phyloP scores from a whole-genome alignment of 2,797 vertebrate species.

The Lophius americanus region DNA sequence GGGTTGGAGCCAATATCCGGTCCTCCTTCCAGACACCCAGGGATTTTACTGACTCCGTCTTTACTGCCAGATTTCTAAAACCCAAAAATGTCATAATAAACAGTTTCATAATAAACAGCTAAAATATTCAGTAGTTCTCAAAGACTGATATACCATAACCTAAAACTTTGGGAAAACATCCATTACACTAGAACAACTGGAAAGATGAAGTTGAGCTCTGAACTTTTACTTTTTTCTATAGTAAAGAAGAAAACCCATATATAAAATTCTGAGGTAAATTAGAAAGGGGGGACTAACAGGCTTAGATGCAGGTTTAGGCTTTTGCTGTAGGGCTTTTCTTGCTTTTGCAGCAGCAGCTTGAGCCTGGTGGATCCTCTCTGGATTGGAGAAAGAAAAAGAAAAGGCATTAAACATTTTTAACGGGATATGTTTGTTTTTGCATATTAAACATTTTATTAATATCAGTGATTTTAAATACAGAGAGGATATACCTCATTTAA shows the following conservation, averaged over 20 bases:
- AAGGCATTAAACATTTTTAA: no score
- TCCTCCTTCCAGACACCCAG: constrained; percentile 75
- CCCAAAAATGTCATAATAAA: constrained; percentile 18
- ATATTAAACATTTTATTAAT: neutral
- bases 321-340: constrained; percentile 96
- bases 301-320: constrained; percentile 93
- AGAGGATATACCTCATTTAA: neutral
- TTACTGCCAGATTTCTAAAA: constrained; percentile 91
- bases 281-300: constrained; percentile 82
- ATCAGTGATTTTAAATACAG: neutral
- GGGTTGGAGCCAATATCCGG: constrained; percentile 76
- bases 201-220: neutral
- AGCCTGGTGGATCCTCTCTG: constrained; percentile 97
- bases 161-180: neutral
- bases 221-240: neutral
- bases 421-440: no score
- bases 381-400: constrained; percentile 24
- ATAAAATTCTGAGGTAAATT: neutral
- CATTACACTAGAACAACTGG: neutral
- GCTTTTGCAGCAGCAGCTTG: constrained; percentile 98
- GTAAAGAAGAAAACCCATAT: neutral
- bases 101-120: neutral
- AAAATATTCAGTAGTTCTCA: neutral
- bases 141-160: neutral
- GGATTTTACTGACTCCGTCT: constrained; percentile 85